Evolutionary conservation across 53 echinoderm and acorn worm species (phyloP).

Genomic region (Antedon mediterranea): DNA sequence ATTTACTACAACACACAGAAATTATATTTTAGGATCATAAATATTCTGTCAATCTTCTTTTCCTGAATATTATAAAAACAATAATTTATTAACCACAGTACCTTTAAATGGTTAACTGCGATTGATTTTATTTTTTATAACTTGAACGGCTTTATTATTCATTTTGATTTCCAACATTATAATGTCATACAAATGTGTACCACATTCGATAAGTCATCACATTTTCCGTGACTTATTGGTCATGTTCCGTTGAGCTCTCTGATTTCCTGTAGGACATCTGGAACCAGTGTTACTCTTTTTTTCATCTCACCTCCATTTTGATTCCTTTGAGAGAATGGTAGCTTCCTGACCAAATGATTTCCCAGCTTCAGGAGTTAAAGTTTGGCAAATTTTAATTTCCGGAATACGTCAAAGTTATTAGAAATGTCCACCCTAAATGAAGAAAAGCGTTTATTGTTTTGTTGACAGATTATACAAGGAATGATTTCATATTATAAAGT

Average conservation of each 20-base stretch:
- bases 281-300: neutral
- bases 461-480: too few relatives aligned
- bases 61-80: too few relatives aligned
- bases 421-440: neutral
- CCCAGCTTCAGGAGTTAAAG: neutral
- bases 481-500: too few relatives aligned
- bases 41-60: too few relatives aligned
- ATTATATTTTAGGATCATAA: too few relatives aligned
- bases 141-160: too few relatives aligned
- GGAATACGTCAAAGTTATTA: neutral
- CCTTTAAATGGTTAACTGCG: too few relatives aligned
- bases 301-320: neutral
- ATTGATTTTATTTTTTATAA: too few relatives aligned
- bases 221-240: neutral
- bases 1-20: too few relatives aligned
- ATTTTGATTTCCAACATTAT: too few relatives aligned
- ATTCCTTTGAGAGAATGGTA: neutral
- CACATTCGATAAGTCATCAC: neutral
- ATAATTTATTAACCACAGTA: too few relatives aligned
- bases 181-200: neutral
- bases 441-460: neutral
- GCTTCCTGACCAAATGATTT: neutral
- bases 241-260: neutral
- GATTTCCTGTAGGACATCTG: neutral
- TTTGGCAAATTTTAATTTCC: neutral